These are phyloP conservation scores for Perca fluviatilis DNA, from an alignment of 2,113 vertebrate genomes.

Conservation along the genomic window DNA sequence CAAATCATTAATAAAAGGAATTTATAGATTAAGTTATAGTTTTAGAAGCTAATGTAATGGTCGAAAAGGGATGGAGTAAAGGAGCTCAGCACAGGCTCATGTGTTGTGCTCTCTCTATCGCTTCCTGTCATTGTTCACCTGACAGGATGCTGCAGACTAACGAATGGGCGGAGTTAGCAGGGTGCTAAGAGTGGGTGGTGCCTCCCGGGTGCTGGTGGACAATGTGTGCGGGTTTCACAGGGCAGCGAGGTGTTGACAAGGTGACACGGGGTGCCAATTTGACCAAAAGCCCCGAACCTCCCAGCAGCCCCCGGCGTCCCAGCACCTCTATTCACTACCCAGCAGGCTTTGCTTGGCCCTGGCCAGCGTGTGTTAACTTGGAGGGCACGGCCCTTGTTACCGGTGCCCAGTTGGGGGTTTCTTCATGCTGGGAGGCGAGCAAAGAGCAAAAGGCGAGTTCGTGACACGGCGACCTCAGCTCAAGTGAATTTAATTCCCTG, in stretches of 20 bases:
- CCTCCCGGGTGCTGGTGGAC: constrained; percentile 26
- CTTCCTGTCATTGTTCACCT: neutral
- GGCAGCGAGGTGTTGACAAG: constrained; percentile 70
- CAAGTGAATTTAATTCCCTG: constrained; percentile 59
- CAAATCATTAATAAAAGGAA: neutral
- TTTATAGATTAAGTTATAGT: too few species aligned
- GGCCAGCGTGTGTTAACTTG: constrained; percentile 41
- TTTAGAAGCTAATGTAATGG: neutral
- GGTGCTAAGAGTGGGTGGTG: constrained; percentile 9
- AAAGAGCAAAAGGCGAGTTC: constrained; percentile 55
- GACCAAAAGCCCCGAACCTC: constrained; percentile 53
- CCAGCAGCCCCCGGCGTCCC: constrained; percentile 27
- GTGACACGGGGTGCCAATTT: constrained; percentile 72
- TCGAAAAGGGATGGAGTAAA: neutral
- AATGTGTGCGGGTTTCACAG: constrained; percentile 15
- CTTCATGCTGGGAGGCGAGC: constrained; percentile 60
- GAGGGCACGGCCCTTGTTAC: constrained; percentile 71
- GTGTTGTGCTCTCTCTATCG: neutral
- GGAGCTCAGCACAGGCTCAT: constrained; percentile 6
- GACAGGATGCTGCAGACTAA: constrained; percentile 25
- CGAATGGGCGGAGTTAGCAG: constrained; percentile 28
- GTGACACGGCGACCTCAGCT: constrained; percentile 51
- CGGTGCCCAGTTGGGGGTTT: constrained; percentile 61
- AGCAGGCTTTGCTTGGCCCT: constrained; percentile 55
- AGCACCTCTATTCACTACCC: constrained; percentile 57